These are phyloP conservation scores for Lates calcarifer DNA, from an alignment of 2,113 vertebrate species.

Conservation along the genomic window DNA sequence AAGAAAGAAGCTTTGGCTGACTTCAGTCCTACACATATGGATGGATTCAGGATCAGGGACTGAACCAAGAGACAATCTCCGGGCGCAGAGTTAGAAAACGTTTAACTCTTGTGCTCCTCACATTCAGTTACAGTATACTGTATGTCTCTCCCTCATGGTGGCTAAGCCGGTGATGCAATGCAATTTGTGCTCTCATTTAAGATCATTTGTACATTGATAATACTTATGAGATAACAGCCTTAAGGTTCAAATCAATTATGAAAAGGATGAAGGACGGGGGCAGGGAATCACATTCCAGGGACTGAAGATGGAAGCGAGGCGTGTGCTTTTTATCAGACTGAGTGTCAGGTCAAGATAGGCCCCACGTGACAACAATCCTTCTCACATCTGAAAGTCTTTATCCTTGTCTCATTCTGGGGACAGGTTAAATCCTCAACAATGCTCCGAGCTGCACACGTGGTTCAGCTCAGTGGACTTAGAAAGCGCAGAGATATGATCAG, in stretches of 20 bases:
- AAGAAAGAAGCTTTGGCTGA: slow-evolving; percentile 4
- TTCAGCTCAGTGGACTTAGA: not conserved
- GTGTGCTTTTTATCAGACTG: slow-evolving; percentile 52
- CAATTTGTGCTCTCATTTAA: not conserved
- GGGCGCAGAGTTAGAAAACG: slow-evolving; percentile 18
- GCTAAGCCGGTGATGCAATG: not conserved
- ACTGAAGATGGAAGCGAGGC: slow-evolving; percentile 31
- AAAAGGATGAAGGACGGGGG: slow-evolving; percentile 5
- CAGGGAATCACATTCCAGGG: slow-evolving; percentile 42
- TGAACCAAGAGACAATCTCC: slow-evolving; percentile 37
- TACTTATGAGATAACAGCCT: not conserved
- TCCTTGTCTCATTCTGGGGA: slow-evolving; percentile 38
- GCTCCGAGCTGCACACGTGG: slow-evolving; percentile 40
- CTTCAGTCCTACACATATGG: slow-evolving; percentile 46
- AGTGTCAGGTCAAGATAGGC: slow-evolving; percentile 53
- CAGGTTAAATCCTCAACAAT: slow-evolving; percentile 44
- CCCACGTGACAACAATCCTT: slow-evolving; percentile 57
- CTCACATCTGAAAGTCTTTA: slow-evolving; percentile 76
- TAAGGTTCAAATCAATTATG: slow-evolving; percentile 13
- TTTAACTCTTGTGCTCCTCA: slow-evolving; percentile 34
- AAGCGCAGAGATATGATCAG: slow-evolving; percentile 14
- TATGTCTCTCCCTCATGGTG: not conserved
- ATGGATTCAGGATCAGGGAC: slow-evolving; percentile 48
- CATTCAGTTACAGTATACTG: not conserved
- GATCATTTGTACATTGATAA: not conserved